Conservation (phyloP, 2,797 vertebrate genomes). For the Acrossocheilus fasciatus region DNA sequence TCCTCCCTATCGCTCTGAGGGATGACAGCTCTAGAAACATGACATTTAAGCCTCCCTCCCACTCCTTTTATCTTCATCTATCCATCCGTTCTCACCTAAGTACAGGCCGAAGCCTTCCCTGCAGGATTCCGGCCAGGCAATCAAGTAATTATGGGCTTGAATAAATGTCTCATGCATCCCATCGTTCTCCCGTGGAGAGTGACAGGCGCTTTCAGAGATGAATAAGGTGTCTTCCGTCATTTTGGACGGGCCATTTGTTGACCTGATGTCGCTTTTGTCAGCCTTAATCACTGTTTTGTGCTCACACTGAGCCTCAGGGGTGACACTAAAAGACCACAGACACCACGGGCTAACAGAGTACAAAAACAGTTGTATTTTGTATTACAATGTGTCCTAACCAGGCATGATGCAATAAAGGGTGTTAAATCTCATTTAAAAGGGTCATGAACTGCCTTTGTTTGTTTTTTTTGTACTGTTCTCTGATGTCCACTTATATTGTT, state of each 20-base stretch:
- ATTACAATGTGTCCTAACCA: not conserved
- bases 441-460: not conserved
- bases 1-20: slow-evolving; percentile 33
- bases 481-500: not conserved
- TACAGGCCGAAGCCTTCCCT: slow-evolving; percentile 19
- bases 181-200: slow-evolving; percentile 39
- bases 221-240: slow-evolving; percentile 21
- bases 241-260: slow-evolving; percentile 32
- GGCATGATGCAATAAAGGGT: not conserved
- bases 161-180: slow-evolving; percentile 47
- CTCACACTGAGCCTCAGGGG: slow-evolving; percentile 5
- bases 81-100: slow-evolving; percentile 4
- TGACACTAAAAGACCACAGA: not conserved
- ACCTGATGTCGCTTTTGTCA: slow-evolving; percentile 48
- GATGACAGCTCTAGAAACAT: slow-evolving; percentile 49
- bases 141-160: slow-evolving; percentile 50
- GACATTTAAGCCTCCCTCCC: slow-evolving; percentile 55
- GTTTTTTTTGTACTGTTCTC: not conserved
- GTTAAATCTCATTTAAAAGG: not conserved
- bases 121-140: slow-evolving; percentile 42
- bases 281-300: slow-evolving; percentile 6
- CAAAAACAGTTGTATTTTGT: not conserved
- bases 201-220: slow-evolving; percentile 44
- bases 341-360: not conserved
- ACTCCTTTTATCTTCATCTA: slow-evolving; percentile 40